phyloP scores from a whole-genome alignment of 92 coral and sea anemone genomes.

The Palythoa grandiflora region DNA sequence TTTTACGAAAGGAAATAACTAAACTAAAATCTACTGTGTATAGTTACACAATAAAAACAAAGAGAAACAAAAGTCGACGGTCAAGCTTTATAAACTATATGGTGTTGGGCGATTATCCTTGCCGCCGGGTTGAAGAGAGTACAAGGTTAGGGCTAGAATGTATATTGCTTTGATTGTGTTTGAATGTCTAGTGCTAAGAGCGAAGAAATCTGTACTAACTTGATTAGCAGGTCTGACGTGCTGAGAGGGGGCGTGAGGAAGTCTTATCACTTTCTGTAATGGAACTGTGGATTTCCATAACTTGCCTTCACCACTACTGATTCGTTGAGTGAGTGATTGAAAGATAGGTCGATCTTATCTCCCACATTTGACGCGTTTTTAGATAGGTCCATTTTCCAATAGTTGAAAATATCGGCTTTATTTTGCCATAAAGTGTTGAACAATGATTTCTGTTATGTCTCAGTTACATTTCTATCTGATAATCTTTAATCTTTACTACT shows the following conservation, averaged over 20 bases:
- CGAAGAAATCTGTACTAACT: constrained; percentile 12
- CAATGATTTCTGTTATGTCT: constrained; percentile 22
- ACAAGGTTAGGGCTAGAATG: constrained; percentile 10
- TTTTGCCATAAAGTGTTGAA: constrained; percentile 18
- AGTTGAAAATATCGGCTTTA: constrained; percentile 27
- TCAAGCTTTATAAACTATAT: background rate
- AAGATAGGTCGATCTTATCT: constrained; percentile 65
- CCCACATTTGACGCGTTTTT: constrained; percentile 46
- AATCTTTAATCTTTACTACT: constrained; percentile 23
- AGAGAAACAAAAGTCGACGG: background rate
- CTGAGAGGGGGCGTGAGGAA: constrained; percentile 86
- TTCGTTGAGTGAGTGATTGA: constrained; percentile 78
- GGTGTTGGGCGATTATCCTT: background rate
- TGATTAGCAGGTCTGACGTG: constrained; percentile 59
- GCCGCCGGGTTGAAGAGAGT: background rate
- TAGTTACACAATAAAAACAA: constrained; percentile 55
- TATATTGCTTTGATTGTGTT: constrained; percentile 20
- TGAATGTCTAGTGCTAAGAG: constrained; percentile 2
- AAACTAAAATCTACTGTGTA: constrained; percentile 46
- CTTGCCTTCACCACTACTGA: constrained; percentile 84
- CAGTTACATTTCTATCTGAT: constrained; percentile 21
- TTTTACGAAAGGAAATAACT: constrained; percentile 57
- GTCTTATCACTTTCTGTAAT: constrained; percentile 85
- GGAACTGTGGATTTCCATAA: constrained; percentile 85
- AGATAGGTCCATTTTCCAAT: constrained; percentile 34